These are phyloP conservation scores for Aphelinus certus DNA, from an alignment of 1,140 invertebrate species.

Conservation along the genomic window DNA sequence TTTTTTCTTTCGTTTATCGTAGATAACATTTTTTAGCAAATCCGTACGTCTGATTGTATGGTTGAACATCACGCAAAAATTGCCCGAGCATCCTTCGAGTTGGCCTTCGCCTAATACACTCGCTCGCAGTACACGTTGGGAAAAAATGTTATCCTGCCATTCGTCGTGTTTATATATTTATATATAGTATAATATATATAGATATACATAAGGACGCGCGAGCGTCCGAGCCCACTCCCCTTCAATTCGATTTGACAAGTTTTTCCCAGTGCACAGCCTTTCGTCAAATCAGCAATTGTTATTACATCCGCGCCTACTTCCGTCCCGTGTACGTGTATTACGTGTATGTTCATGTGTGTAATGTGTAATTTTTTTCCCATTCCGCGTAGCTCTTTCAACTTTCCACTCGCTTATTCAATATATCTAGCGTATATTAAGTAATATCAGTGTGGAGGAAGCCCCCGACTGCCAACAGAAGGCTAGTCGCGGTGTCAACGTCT, in stretches of 20 bases:
- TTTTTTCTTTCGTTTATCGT: not conserved
- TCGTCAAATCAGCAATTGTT: constrained; percentile 21
- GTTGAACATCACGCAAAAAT: constrained; percentile 5
- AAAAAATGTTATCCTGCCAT: constrained; percentile 6
- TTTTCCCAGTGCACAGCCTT: constrained; percentile 36
- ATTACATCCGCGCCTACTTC: constrained; percentile 24
- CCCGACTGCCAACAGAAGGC: constrained; percentile 45
- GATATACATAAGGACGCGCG: constrained; percentile 7
- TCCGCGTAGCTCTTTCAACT: constrained; percentile 38
- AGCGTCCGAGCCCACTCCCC: not conserved
- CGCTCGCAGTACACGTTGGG: constrained; percentile 8
- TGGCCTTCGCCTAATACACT: not conserved
- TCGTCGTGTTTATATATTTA: not conserved
- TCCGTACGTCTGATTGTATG: constrained; percentile 3
- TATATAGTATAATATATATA: not conserved
- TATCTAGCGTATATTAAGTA: constrained; percentile 32
- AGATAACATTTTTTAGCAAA: constrained; percentile 27
- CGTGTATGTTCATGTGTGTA: constrained; percentile 27
- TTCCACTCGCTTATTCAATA: constrained; percentile 43
- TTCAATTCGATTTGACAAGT: constrained; percentile 40
- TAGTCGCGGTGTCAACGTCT: constrained; percentile 48
- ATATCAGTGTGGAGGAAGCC: constrained; percentile 47
- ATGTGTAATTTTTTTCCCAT: constrained; percentile 13
- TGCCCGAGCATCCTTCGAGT: not conserved
- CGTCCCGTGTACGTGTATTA: constrained; percentile 34